Conservation (phyloP, 2,113 vertebrate species). For the Centrocercus urophasianus region DNA sequence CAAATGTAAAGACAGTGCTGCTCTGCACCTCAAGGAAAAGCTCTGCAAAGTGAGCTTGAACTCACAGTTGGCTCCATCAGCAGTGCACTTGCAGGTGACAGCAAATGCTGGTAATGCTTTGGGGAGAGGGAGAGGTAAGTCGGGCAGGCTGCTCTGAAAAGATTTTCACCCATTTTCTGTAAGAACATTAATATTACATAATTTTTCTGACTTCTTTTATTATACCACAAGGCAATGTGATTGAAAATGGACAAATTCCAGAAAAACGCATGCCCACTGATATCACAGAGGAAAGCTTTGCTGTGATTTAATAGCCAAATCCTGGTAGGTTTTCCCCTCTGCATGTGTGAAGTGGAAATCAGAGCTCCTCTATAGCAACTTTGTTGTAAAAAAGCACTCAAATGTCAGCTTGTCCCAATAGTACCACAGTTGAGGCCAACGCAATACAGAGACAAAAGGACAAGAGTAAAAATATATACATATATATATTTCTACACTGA, state of each 20-base stretch:
- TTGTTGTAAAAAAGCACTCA: slow-evolving; percentile 24
- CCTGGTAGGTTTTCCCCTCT: not conserved
- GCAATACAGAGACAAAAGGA: slow-evolving; percentile 14
- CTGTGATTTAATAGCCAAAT: slow-evolving; percentile 18
- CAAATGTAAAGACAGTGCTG: slow-evolving; percentile 26
- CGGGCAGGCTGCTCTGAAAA: not conserved
- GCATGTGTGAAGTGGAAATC: not conserved
- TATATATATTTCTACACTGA: not conserved
- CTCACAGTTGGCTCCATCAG: slow-evolving; percentile 4
- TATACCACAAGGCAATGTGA: not conserved
- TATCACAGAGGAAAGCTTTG: not conserved
- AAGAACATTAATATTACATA: not conserved
- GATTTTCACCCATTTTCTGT: not conserved
- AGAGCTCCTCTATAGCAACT: slow-evolving; percentile 66
- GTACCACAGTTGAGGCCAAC: not conserved
- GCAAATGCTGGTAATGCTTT: not conserved
- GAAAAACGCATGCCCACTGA: not conserved
- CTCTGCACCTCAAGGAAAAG: not conserved
- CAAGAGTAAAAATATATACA: not conserved
- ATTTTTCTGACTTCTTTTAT: not conserved
- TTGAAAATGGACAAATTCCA: not conserved
- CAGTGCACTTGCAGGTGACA: not conserved
- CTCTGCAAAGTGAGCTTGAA: slow-evolving; percentile 12
- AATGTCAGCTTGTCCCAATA: slow-evolving; percentile 54
- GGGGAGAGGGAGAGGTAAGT: not conserved